Base-by-base conservation (phyloP, 92 coral and sea anemone species). In the Palythoa caribaeorum region DNA sequence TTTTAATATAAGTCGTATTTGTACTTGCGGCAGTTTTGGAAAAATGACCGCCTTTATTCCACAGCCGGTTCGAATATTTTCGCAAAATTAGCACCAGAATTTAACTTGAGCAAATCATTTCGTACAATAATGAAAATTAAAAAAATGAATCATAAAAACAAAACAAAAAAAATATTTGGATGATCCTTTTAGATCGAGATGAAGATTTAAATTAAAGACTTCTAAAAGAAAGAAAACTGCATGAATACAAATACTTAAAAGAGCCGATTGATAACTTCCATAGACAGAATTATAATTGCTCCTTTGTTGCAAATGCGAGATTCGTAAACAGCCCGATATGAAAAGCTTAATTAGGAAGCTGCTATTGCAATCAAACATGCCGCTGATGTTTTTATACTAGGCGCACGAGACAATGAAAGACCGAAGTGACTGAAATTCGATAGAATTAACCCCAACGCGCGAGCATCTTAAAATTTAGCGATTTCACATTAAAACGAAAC, bases 251-350 rank as follows among this genome's bases (percentile, higher is more conserved):
- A 44, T 44, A 8, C n/a, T 55, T 55, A 55, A 55, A 54, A 55
- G 10, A 55, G 10, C 71, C 6, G 35, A 21, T 65, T 53, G 63
- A 51, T 54, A 68, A 54, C 15, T 15, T 13, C 16, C 68, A 54
- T 12, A 5, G 48, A 21, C 84, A 20, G 75, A 81, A 48, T 44
- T 2, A 9, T 81, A 65, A 81, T 65, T 44, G 53, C 21, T 11
- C 9, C 21, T 52, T 52, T 77, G 68, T 77, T 52, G n/a, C 9
- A 50, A 48, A 48, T 19, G 76, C 28, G 86, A 68, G 44, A 66
- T 68, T 65, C 55, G 51, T 39, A 63, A 80, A 62, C 63, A 21
- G 15, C 65, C 39, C 62, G 20, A 70, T 66, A 80, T 66, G 52
- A 65, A 38, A 50, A 66, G 86, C 44, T 81, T 68, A 40, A 63